Evolutionary conservation across 1,140 invertebrate species (phyloP).

Genomic region (Popillia japonica): DNA sequence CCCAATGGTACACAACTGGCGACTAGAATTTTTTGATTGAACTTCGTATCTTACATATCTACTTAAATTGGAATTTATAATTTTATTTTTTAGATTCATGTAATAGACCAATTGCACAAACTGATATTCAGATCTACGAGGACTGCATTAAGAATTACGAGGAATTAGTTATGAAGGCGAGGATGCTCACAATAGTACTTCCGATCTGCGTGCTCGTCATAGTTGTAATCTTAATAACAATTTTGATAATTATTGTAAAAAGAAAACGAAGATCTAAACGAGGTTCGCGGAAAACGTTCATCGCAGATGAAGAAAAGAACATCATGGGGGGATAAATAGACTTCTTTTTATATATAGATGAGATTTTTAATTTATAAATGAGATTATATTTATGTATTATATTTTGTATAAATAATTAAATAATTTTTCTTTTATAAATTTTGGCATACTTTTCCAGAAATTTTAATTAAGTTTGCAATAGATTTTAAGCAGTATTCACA

Average conservation of each 20-base stretch:
- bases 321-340: not conserved
- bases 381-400: not conserved
- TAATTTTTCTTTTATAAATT: too few species aligned
- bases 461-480: too few species aligned
- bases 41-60: too few species aligned
- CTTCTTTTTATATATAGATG: not conserved
- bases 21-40: too few species aligned
- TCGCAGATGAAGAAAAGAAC: not conserved
- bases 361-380: conserved; percentile 7
- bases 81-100: not conserved
- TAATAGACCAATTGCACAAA: not conserved
- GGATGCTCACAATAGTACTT: not conserved
- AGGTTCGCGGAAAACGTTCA: not conserved
- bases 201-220: not conserved
- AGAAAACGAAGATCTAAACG: not conserved
- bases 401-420: too few species aligned
- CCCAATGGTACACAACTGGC: too few species aligned
- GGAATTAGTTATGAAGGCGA: not conserved
- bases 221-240: not conserved
- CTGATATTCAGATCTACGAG: not conserved
- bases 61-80: too few species aligned
- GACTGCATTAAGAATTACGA: not conserved
- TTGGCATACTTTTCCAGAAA: too few species aligned
- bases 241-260: not conserved
- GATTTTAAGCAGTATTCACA: too few species aligned